These are phyloP conservation scores for Bubo scandiacus DNA, from an alignment of 2,113 vertebrate species.

Conservation along the genomic window DNA sequence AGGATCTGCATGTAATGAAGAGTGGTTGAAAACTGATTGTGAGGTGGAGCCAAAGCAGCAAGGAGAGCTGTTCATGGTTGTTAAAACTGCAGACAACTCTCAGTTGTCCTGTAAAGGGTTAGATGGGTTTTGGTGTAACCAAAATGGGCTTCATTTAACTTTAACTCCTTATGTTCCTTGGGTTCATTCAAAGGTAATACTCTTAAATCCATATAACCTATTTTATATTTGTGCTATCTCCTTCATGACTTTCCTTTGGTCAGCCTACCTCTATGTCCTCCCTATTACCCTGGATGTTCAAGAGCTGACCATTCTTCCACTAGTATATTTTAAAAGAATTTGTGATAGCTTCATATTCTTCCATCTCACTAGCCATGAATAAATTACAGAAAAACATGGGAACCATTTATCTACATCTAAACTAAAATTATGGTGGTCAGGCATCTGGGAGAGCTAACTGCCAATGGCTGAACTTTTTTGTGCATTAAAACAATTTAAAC, in stretches of 20 bases:
- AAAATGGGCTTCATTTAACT: background rate
- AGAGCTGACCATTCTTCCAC: background rate
- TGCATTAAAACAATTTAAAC: background rate
- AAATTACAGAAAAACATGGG: background rate
- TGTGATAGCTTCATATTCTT: background rate
- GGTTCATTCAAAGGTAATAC: background rate
- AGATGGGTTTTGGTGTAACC: background rate
- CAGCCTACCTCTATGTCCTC: background rate
- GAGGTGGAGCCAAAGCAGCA: background rate
- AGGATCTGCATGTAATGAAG: background rate
- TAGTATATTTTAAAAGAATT: background rate
- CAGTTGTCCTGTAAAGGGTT: background rate
- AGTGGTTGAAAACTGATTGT: background rate
- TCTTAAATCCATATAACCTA: background rate
- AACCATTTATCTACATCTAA: background rate
- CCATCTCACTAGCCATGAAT: background rate
- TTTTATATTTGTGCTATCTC: background rate
- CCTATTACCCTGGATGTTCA: background rate
- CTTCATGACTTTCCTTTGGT: background rate
- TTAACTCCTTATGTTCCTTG: background rate
- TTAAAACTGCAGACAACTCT: background rate
- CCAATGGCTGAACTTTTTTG: background rate
- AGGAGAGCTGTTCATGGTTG: background rate
- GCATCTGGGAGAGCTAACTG: background rate
- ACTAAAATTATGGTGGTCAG: background rate